phyloP scores from a whole-genome alignment of 2,113 vertebrate species.

The Canis aureus region DNA sequence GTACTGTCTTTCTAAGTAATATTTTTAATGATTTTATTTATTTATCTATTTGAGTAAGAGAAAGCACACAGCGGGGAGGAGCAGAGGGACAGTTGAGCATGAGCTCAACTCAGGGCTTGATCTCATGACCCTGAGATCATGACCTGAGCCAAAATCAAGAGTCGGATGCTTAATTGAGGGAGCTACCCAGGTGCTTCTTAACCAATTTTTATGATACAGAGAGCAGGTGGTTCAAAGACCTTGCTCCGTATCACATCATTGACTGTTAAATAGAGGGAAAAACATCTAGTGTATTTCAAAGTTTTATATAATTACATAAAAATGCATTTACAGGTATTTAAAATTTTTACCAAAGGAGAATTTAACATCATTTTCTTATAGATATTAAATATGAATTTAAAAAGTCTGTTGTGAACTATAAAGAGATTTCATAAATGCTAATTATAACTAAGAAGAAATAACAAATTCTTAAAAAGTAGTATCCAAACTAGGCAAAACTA shows the following conservation, averaged over 20 bases:
- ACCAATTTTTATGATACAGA: background rate
- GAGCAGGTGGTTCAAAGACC: background rate
- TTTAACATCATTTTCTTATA: constrained; percentile 25
- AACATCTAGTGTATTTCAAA: background rate
- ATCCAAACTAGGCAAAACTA: constrained; percentile 28
- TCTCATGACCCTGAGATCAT: background rate
- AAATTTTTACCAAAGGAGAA: background rate
- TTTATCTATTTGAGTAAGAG: background rate
- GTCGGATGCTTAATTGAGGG: background rate
- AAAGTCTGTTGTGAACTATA: background rate
- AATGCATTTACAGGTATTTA: background rate
- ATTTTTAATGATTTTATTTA: background rate
- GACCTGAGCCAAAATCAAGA: background rate
- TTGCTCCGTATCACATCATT: background rate
- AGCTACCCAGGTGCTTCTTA: background rate
- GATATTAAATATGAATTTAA: background rate
- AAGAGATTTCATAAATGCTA: constrained; percentile 6
- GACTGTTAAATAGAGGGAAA: background rate
- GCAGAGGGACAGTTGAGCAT: background rate
- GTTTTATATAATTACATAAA: constrained; percentile 34
- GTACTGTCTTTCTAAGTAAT: background rate
- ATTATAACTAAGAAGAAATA: background rate
- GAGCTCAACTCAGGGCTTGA: background rate
- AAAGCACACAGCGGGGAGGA: background rate
- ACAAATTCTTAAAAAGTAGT: background rate